These are phyloP conservation scores for Temnothorax rugatulus DNA, from an alignment of 2,888 invertebrate species.

Conservation along the genomic window DNA sequence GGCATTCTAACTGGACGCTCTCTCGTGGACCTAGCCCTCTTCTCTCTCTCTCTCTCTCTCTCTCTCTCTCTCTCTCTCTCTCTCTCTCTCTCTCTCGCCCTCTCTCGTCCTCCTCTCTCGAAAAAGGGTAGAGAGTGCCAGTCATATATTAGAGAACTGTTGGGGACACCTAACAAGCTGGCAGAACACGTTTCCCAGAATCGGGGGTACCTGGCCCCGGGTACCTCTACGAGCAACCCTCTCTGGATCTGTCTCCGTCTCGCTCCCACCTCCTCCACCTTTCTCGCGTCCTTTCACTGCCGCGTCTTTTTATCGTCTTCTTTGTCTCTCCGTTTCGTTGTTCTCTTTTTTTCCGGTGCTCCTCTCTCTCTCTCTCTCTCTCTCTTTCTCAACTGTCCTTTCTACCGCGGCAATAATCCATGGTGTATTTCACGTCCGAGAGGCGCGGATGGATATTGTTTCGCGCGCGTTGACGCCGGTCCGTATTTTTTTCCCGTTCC, in stretches of 20 bases:
- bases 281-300: constrained; percentile 50
- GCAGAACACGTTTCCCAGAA: constrained; percentile 84
- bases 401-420: constrained; percentile 61
- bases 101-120: constrained; percentile 60
- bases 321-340: constrained; percentile 47
- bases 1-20: constrained; percentile 68
- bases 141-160: constrained; percentile 84
- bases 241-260: constrained; percentile 50
- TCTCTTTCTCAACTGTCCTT: constrained; percentile 53
- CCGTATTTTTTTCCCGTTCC: constrained; percentile 40
- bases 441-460: constrained; percentile 70
- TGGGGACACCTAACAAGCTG: constrained; percentile 85
- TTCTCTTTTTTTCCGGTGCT: background rate
- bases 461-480: constrained; percentile 52
- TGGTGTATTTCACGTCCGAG: constrained; percentile 64
- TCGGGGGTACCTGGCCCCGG: constrained; percentile 73
- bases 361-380: constrained; percentile 8
- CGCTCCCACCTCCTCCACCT: constrained; percentile 48
- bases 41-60: constrained; percentile 51
- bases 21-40: constrained; percentile 57
- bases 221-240: constrained; percentile 73
- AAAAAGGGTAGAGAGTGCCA: constrained; percentile 80
- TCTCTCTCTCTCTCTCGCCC: constrained; percentile 33
- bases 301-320: constrained; percentile 47
- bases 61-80: constrained; percentile 40